Percentiles rank a stretch among this genome's conserved stretches.
phyloP scores from a whole-genome alignment of 2,888 invertebrate species.

The Dynastes grantii region DNA sequence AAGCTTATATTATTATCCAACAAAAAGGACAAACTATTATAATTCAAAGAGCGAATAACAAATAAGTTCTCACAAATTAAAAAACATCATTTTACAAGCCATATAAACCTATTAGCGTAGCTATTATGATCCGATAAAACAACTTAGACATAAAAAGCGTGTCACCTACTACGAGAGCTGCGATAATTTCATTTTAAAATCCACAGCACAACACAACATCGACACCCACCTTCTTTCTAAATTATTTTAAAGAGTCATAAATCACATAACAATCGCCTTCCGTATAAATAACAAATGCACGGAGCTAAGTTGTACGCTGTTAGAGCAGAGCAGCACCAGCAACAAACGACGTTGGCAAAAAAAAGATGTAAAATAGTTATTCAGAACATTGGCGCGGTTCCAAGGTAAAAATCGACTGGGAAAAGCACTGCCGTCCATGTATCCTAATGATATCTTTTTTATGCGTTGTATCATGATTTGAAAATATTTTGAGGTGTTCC shows the following conservation, averaged over 20 bases:
- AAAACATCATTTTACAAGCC: too few species aligned
- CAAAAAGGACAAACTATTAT: too few species aligned
- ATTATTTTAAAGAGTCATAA: constrained; percentile 8
- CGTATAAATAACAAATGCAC: constrained; percentile 16
- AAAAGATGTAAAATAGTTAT: constrained; percentile 13
- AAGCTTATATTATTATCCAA: too few species aligned
- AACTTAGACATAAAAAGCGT: too few species aligned
- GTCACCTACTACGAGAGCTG: too few species aligned
- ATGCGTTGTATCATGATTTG: background rate
- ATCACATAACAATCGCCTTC: constrained; percentile 13
- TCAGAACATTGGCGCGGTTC: constrained; percentile 10
- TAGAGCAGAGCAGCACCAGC: too few species aligned
- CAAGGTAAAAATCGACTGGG: constrained; percentile 12
- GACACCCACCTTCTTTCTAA: background rate
- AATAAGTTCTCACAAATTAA: too few species aligned
- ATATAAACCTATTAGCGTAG: too few species aligned
- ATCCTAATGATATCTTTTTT: background rate
- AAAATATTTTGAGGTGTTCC: background rate
- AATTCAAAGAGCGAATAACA: too few species aligned
- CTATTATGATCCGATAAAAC: too few species aligned
- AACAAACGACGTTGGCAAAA: background rate
- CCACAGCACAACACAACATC: too few species aligned
- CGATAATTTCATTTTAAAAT: too few species aligned
- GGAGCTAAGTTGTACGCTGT: background rate
- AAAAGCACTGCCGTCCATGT: background rate